These are phyloP conservation scores for Hyposoter dolosus DNA, from an alignment of 2,888 invertebrate genomes.

Conservation along the genomic window DNA sequence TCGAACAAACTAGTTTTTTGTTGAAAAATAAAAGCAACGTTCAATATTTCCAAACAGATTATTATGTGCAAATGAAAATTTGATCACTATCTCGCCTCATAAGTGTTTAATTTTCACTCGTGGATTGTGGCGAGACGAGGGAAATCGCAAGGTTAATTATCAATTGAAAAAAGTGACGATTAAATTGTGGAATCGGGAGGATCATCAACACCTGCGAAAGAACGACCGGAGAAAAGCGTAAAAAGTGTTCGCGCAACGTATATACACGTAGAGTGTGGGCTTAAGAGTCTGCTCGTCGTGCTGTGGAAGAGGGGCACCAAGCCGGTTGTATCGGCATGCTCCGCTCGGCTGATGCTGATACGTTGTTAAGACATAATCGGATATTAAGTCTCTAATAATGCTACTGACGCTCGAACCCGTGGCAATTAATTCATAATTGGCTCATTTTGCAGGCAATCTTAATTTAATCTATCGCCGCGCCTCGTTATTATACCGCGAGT, in stretches of 20 bases:
- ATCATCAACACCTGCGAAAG: conserved; percentile 60
- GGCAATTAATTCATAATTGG: conserved; percentile 84
- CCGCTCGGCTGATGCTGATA: conserved; percentile 67
- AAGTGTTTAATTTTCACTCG: conserved; percentile 36
- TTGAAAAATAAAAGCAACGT: background rate
- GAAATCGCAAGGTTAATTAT: conserved; percentile 50
- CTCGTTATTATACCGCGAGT: conserved; percentile 76
- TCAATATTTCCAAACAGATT: background rate
- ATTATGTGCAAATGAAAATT: conserved; percentile 1
- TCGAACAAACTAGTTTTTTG: background rate
- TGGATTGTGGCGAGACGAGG: background rate
- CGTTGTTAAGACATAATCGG: conserved; percentile 83
- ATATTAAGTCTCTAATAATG: conserved; percentile 82
- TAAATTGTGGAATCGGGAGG: conserved; percentile 58
- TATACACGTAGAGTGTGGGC: conserved; percentile 3
- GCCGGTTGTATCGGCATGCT: conserved; percentile 65
- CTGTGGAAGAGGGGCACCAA: conserved; percentile 43
- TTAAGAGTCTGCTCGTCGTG: conserved; percentile 39
- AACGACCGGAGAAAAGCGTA: conserved; percentile 33
- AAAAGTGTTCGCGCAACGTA: background rate
- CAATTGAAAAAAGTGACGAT: conserved; percentile 59
- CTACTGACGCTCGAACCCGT: conserved; percentile 76
- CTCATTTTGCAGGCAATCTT: conserved; percentile 83
- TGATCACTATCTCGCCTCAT: conserved; percentile 18
- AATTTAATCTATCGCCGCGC: conserved; percentile 84